Evolutionary conservation across 1,140 invertebrate species (phyloP), one percentile per base, ranked within the genome.

Genomic region (Pantala flavescens): DNA sequence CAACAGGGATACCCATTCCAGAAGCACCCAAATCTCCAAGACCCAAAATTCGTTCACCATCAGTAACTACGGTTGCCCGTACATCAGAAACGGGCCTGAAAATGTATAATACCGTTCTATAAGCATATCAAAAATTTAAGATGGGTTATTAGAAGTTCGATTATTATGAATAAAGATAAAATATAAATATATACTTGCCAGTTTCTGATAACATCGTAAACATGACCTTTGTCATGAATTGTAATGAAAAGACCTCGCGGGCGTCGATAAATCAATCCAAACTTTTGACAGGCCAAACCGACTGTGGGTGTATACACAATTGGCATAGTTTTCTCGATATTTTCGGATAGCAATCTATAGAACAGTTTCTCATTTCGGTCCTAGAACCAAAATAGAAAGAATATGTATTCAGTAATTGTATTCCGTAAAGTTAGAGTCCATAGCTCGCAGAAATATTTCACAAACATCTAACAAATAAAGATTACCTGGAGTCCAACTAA

Each of bases 281-380:
- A 99, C 79, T 97, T 94, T 84, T 98, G 96, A 82, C 98, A 99
- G 0, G 97, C 97, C 77, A 94, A 84, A 0, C 98, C 98, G 14
- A 99, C 98, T 9, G 96, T 98, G 0, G 98, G 97, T 0, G 97
- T 99, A 82, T 99, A 99, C 3, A 99, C 94, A 80, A 99, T 93
- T 0, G 98, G 98, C 92, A 99, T 96, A 84, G 98, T 90, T 79
- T 94, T 89, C 81, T 97, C 93, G 74, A 98, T 90, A 83, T 99
- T 94, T 84, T 99, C 94, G 72, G 90, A 90, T 23, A 99, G 82
- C 28, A 98, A 87, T 76, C 94, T 89, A 85, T 97, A 99, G 84
- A 98, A 99, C 73, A 99, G 86, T 78, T 94, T 90, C 84, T 98
- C 95, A 83, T 98, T 98, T 82, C 95, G 90, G 82, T 98, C 95